Conservation (phyloP, 1,140 invertebrate species). For the Zaprionus davidi region DNA sequence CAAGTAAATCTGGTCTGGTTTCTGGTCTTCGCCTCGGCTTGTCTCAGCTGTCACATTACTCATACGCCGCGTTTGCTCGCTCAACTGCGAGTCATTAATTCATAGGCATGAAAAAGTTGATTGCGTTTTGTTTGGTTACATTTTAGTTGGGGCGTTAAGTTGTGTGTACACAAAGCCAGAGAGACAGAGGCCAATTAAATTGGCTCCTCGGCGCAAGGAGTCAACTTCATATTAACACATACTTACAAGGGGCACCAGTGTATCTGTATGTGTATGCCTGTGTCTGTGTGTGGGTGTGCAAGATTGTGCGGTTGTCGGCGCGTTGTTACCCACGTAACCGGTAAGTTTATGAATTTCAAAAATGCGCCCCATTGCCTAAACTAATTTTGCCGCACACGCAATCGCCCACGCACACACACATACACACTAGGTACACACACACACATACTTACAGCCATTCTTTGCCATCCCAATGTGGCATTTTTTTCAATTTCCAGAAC, state of each 20-base stretch:
- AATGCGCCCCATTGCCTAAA: constrained; percentile 69
- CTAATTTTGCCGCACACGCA: constrained; percentile 66
- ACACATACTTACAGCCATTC: constrained; percentile 15
- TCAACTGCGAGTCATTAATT: constrained; percentile 65
- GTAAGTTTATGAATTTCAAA: constrained; percentile 78
- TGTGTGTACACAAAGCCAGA: constrained; percentile 13
- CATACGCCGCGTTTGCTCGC: constrained; percentile 30
- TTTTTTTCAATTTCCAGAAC: constrained; percentile 48
- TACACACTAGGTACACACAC: constrained; percentile 19
- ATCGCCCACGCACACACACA: constrained; percentile 26
- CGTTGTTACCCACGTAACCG: constrained; percentile 32
- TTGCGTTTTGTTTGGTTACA: constrained; percentile 60
- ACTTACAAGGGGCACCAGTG: constrained; percentile 14
- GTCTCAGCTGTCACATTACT: constrained; percentile 14
- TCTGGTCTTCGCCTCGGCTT: neutral
- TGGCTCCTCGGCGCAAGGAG: constrained; percentile 28
- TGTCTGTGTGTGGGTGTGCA: constrained; percentile 16
- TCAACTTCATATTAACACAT: constrained; percentile 53
- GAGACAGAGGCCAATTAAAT: constrained; percentile 46
- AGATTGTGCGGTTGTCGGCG: constrained; percentile 3
- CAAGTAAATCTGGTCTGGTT: neutral
- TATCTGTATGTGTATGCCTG: constrained; percentile 6
- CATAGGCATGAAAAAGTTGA: constrained; percentile 75
- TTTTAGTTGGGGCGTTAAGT: constrained; percentile 26
- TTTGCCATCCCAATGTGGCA: neutral